A percentile compares a stretch with the other conserved stretches of the same genome.
Conservation (phyloP, 2,113 vertebrate genomes). For the Mesitornis unicolor region DNA sequence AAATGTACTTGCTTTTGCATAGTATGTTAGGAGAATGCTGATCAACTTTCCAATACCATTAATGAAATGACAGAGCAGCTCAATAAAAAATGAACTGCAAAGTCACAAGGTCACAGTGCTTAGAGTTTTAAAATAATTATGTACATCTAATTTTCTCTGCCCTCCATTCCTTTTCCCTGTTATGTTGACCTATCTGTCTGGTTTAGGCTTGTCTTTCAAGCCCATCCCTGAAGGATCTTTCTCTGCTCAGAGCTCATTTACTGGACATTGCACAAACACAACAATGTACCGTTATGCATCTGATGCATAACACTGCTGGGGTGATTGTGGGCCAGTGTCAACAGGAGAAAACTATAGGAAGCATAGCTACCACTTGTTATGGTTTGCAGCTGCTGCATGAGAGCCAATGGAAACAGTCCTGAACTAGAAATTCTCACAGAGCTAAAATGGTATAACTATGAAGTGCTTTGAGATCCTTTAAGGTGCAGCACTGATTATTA, state of each 20-base stretch:
- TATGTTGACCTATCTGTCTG: background rate
- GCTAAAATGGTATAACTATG: background rate
- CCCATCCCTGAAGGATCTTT: background rate
- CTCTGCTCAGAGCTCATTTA: background rate
- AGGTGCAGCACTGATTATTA: background rate
- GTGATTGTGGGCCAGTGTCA: background rate
- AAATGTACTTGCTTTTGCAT: background rate
- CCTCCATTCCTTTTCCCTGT: background rate
- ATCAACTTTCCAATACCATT: background rate
- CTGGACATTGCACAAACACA: background rate
- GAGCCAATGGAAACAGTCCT: background rate
- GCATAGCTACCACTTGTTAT: background rate
- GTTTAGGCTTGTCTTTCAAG: background rate
- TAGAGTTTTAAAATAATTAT: conserved; percentile 2
- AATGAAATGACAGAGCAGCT: conserved; percentile 9
- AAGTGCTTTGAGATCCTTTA: background rate
- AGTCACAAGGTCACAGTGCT: conserved; percentile 1
- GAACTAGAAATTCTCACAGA: background rate
- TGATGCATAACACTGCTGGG: background rate
- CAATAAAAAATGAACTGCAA: conserved; percentile 22
- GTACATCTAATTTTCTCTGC: background rate
- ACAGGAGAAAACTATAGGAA: background rate
- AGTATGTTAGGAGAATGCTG: background rate
- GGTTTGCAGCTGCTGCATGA: background rate
- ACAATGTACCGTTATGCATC: background rate